Percentiles rank a stretch among this genome's conserved stretches.
These are phyloP conservation scores for Hirtodrosophila histrioides DNA, from an alignment of 2,888 invertebrate genomes.

Conservation along the genomic window DNA sequence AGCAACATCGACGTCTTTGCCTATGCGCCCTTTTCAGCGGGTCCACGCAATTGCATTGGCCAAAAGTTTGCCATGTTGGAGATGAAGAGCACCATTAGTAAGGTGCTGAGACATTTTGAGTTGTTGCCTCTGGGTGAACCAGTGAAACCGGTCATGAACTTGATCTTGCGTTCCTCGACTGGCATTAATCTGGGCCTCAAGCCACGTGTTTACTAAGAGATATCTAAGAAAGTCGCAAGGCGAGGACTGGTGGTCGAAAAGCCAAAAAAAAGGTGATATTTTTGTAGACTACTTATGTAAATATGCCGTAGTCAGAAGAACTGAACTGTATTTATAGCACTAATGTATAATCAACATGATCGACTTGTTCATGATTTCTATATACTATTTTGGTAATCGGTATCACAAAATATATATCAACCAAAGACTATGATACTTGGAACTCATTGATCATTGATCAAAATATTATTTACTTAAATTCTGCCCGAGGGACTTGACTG, in stretches of 20 bases:
- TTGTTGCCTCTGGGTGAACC: constrained; percentile 74
- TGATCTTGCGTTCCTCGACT: constrained; percentile 73
- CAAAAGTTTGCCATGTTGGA: constrained; percentile 83
- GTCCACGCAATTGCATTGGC: constrained; percentile 83
- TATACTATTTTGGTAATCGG: too few species aligned
- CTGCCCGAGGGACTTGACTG: too few species aligned
- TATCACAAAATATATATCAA: too few species aligned
- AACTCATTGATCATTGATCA: too few species aligned
- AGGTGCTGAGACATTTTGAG: constrained; percentile 78
- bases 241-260: not conserved
- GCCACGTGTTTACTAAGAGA: constrained; percentile 55
- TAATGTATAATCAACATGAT: too few species aligned
- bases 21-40: constrained; percentile 82
- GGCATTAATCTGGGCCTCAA: constrained; percentile 76
- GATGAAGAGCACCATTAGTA: constrained; percentile 80
- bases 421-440: too few species aligned
- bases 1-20: constrained; percentile 83
- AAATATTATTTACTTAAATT: too few species aligned
- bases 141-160: constrained; percentile 67
- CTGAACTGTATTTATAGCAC: too few species aligned
- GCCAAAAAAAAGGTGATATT: too few species aligned
- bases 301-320: too few species aligned
- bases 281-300: too few species aligned
- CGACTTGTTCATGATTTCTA: too few species aligned
- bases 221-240: not conserved